Percentiles rank a stretch among this genome's conserved stretches.
phyloP scores from a whole-genome alignment of 1,140 invertebrate genomes.

The Popillia japonica region DNA sequence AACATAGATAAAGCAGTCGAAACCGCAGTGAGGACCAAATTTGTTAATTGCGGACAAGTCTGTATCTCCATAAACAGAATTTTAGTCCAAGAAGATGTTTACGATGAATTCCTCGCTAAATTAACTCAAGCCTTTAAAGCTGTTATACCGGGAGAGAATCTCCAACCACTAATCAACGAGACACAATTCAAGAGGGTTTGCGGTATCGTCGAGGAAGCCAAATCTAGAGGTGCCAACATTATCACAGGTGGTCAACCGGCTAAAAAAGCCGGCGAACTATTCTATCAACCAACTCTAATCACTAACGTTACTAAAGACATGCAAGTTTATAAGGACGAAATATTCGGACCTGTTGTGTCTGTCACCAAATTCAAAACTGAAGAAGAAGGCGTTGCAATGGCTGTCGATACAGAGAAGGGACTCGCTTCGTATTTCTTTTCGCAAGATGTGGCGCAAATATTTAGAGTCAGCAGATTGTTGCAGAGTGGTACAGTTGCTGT shows the following conservation, averaged over 20 bases:
- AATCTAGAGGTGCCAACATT: conserved; percentile 85
- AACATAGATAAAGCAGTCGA: conserved; percentile 86
- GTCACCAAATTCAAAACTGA: too few relatives aligned
- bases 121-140: conserved; percentile 73
- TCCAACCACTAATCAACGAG: conserved; percentile 91
- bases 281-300: conserved; percentile 92
- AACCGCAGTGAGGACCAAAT: conserved; percentile 91
- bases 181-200: conserved; percentile 86
- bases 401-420: too few relatives aligned
- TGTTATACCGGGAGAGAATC: conserved; percentile 84
- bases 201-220: conserved; percentile 82
- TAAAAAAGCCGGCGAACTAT: conserved; percentile 73
- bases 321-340: too few relatives aligned
- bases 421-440: too few relatives aligned
- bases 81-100: conserved; percentile 86
- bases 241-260: conserved; percentile 81
- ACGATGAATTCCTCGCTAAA: conserved; percentile 83
- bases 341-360: too few relatives aligned
- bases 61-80: conserved; percentile 96
- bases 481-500: too few relatives aligned
- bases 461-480: too few relatives aligned
- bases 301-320: too few relatives aligned
- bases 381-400: too few relatives aligned
- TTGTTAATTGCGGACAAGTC: conserved; percentile 95
- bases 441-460: too few relatives aligned